Evolutionary conservation across 1,140 invertebrate species (phyloP), one percentile per base, ranked within the genome.

Genomic region (Calephelis nemesis): DNA sequence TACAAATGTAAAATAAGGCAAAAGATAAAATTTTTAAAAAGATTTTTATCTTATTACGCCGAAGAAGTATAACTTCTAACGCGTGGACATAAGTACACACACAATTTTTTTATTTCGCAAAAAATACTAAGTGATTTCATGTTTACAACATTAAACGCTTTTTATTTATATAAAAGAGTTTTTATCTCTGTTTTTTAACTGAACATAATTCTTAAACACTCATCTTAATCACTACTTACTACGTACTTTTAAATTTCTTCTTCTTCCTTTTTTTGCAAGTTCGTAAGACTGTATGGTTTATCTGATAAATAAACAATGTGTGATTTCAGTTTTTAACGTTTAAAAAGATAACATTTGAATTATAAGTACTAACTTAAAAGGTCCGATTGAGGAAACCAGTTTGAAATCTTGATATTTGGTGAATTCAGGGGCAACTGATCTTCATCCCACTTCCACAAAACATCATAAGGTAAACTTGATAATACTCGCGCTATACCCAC

Each of bases 341-440:
- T 4, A 9, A 11, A 48, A 67, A 60, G 13, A 62, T 9, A 30
- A 19, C 15, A 39, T 49, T 9, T 12, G 4, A 48, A 48, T 13
- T 4, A 42, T 42, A 42, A 39, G 42, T 45, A 71, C 71, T 70
- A 84, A 93, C 92, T 86, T 68, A 93, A 67, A 52, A 93, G 60
- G 73, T 88, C 84, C 52, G 85, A 78, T 71, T 93, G 93, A 0
- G 93, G 93, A 6, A 93, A 65, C 93, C 93, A 93, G 66, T 93
- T 88, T 10, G 66, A 69, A 12, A 91, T 75, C 62, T 73, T 80
- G 8, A 94, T 87, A 75, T 94, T 94, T 12, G 83, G 70, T 6
- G 90, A 78, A 65, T 83, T 71, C n/a, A 77, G 77, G 5, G 74
- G 72, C 13, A 92, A 63, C 10, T 64, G 58, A 39, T 84, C 81